Evolutionary conservation across 2,888 invertebrate genomes (phyloP).

Genomic region (Ochropleura plecta): DNA sequence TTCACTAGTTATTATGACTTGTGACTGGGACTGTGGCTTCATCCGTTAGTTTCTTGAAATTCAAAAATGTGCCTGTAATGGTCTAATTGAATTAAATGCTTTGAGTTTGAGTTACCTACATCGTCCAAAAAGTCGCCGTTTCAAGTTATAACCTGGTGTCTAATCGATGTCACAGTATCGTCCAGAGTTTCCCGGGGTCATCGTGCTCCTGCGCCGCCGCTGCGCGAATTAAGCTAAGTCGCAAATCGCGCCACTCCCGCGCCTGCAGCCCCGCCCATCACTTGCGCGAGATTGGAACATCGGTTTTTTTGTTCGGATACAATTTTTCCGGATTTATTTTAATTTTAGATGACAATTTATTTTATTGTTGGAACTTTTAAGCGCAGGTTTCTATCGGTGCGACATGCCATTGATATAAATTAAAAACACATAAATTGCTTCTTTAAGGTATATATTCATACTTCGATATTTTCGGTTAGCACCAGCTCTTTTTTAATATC

Average conservation of each 20-base stretch:
- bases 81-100: no score
- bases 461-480: neutral
- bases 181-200: conserved; percentile 50
- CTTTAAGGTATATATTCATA: neutral
- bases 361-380: no score
- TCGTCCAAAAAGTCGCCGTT: conserved; percentile 7
- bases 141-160: conserved; percentile 1
- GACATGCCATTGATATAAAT: neutral
- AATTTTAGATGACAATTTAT: no score
- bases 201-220: conserved; percentile 24
- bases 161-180: conserved; percentile 52
- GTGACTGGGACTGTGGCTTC: no score
- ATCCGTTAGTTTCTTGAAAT: no score
- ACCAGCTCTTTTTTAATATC: no score
- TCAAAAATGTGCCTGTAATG: no score
- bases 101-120: neutral
- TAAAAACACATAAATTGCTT: neutral
- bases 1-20: no score
- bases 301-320: conserved; percentile 3
- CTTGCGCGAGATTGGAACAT: neutral
- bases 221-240: conserved; percentile 3
- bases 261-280: conserved; percentile 19
- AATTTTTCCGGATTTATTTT: neutral
- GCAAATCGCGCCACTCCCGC: conserved; percentile 21
- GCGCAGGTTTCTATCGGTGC: neutral